Percentiles rank a stretch among this genome's conserved stretches.
Conservation (phyloP, 2,113 vertebrate species). For the Microtus pennsylvanicus region DNA sequence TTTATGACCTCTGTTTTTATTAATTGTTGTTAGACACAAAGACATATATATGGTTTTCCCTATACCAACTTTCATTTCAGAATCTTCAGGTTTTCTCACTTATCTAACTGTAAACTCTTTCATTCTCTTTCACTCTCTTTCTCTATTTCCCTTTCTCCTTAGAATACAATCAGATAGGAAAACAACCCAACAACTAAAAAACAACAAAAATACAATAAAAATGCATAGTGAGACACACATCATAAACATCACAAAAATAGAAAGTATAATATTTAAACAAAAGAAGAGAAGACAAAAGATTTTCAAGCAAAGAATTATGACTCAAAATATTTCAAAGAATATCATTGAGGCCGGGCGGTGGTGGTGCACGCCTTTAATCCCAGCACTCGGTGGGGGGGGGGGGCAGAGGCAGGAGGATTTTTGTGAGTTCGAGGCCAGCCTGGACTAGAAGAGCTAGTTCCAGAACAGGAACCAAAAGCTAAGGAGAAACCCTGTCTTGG, state of each 20-base stretch:
- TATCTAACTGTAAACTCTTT: background rate
- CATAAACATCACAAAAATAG: background rate
- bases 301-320: background rate
- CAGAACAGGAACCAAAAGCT: no score
- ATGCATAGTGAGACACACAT: background rate
- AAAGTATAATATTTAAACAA: background rate
- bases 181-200: background rate
- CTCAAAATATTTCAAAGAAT: background rate
- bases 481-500: no score
- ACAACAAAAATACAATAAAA: background rate
- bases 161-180: background rate
- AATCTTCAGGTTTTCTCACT: background rate
- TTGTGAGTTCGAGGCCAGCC: no score
- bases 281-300: background rate
- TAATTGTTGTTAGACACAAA: background rate
- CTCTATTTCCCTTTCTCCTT: background rate
- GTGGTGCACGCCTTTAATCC: no score
- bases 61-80: background rate
- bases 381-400: no score
- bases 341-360: background rate
- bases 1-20: background rate
- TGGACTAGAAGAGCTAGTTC: no score
- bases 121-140: background rate
- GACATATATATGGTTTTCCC: background rate
- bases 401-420: no score